Conservation (phyloP, 35 echinoderm and acorn worm species). For the Anneissia japonica region DNA sequence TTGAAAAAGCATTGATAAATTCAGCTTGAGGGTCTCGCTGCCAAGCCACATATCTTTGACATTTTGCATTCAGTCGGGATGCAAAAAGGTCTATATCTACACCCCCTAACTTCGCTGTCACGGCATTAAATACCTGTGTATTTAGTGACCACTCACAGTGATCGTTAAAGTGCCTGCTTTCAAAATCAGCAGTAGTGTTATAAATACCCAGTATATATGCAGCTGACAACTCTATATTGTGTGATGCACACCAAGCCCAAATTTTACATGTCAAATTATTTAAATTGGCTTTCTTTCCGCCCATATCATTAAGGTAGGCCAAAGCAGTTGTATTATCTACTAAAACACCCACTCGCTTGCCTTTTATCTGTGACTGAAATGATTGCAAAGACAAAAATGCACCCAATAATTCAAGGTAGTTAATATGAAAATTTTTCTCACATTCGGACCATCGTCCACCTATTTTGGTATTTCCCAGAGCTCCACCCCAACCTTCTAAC, state of each 20-base stretch:
- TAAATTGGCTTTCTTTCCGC: constrained; percentile 13
- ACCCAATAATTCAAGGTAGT: neutral
- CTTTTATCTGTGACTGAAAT: neutral
- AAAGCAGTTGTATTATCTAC: constrained; percentile 1
- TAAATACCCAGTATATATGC: neutral
- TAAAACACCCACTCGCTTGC: neutral
- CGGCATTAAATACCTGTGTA: neutral
- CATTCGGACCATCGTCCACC: neutral
- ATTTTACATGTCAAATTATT: neutral
- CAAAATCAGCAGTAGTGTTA: neutral
- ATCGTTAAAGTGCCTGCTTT: neutral
- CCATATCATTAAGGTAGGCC: constrained; percentile 32
- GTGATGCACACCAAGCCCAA: neutral
- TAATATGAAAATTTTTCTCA: neutral
- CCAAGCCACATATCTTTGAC: neutral
- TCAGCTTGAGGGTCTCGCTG: neutral
- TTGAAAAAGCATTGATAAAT: neutral
- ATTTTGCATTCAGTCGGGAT: neutral
- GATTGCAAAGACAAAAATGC: neutral
- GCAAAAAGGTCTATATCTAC: constrained; percentile 5
- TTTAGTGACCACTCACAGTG: neutral
- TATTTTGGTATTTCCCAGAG: neutral
- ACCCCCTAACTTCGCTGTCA: neutral
- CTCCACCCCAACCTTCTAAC: neutral
- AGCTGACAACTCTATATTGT: neutral